Evolutionary conservation across 2,113 vertebrate species (phyloP), one percentile per base, ranked within the genome.

Genomic region (Myotis lucifugus): DNA sequence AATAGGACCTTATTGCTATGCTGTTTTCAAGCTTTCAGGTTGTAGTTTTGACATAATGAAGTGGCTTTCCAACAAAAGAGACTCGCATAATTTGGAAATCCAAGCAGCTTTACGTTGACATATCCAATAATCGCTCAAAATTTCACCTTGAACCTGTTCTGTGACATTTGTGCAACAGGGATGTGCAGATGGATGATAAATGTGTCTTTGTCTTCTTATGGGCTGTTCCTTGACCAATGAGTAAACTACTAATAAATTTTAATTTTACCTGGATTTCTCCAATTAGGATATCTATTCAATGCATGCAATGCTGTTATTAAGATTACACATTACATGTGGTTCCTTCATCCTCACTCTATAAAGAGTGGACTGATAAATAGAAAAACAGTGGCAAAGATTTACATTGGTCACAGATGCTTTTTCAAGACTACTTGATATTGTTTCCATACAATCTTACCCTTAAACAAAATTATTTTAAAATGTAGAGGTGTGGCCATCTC

Each of bases 151-250:
- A 73, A 56, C 14, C 37, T 84, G 15, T 77, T 84, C 74, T 46
- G 37, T 54, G 69, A 56, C 32, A n/a, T 59, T 18, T 56, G 37
- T 48, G 66, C 37, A 59, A 46, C 18, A 25, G 21, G 17, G 18
- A 67, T 79, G 48, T 74, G 29, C 54, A 40, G 32, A 73, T 48
- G 54, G 56, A 3, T 67, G 32, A 56, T 48, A 23, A 85, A 78
- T 85, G 54, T 77, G 72, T 67, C 32, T 78, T 83, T 91, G 50
- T 11, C 11, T 9, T 91, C 34, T 46, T 27, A 19, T 90, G n/a
- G 50, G 23, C 91, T 69, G 12, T 78, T 89, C 61, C 42, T 82
- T 81, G 48, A n/a, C 82, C 90, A 72, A 92, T 72, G 56, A 93
- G 13, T 79, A 92, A n/a, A 40, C 90, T 54, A 81, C 29, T 86